Evolutionary conservation across 2,888 invertebrate species (phyloP), one percentile per base, ranked within the genome.

Genomic region (Sesia bembeciformis): DNA sequence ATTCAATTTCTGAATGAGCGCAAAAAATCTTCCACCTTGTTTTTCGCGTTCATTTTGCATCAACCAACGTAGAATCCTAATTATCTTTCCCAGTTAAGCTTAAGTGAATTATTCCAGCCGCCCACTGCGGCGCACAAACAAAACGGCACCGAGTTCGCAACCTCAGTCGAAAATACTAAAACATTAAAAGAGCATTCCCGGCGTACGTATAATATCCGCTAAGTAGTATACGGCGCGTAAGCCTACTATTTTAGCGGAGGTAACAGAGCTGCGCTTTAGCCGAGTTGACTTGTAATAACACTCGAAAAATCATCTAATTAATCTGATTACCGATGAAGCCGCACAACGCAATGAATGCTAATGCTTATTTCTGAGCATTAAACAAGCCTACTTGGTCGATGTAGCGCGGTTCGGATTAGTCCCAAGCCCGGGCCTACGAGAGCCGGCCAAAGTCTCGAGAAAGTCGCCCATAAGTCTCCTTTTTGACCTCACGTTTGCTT

Each of bases 1-100:
- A 87, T 86, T 87, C 79, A 88, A 86, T 89, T 87, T 84, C 78
- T 82, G 86, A 84, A 87, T 84, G 88, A 84, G 85, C 81, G 72
- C 78, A 83, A 87, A 87, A 84, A 86, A 83, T 86, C 84, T 78
- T 78, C 80, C 66, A 79, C 76, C 81, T 79, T 82, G 81, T 85
- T 88, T 86, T 85, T 85, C 78, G 84, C 81, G 79, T 87, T 87
- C 86, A 82, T 88, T 88, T 86, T 87, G 86, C 88, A 87, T 86
- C 84, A 84, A 83, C 84, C 80, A 73, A 78, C 83, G 87, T 85
- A 85, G 86, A 86, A 87, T 88, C 87, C 88, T 87, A 89, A 89
- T 89, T 88, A 88, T 89, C 88, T 87, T 87, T 86, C 78, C 84
- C 85, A 84, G 88, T 89, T 87, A 87, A 89, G 86, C 86, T 87